These are phyloP conservation scores for Mesodorylaimus sp. DNA, from an alignment of 2,888 invertebrate genomes.

Conservation along the genomic window DNA sequence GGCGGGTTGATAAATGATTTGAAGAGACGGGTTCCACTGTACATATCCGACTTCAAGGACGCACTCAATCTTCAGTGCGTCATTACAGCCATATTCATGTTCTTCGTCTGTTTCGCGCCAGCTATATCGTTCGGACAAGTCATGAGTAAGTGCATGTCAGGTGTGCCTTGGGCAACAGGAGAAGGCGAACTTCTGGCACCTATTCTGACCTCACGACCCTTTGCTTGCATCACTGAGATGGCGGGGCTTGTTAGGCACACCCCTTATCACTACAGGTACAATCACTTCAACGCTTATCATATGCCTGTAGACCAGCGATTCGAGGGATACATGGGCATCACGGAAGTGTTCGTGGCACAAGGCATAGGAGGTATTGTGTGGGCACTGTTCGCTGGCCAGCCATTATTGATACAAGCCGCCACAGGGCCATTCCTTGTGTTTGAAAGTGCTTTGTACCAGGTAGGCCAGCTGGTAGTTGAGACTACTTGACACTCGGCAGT, in stretches of 20 bases:
- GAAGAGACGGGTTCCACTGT: constrained; percentile 28
- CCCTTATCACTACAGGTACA: no score
- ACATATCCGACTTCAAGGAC: constrained; percentile 31
- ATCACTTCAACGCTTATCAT: no score
- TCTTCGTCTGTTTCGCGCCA: constrained; percentile 34
- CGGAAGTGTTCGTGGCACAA: constrained; percentile 68
- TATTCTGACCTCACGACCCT: no score
- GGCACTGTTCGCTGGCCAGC: constrained; percentile 71
- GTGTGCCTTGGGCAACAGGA: no score
- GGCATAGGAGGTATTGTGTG: constrained; percentile 66
- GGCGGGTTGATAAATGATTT: constrained; percentile 32
- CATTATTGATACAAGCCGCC: constrained; percentile 78
- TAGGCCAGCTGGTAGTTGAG: no score
- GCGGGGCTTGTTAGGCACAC: no score
- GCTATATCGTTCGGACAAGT: constrained; percentile 35
- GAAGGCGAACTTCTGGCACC: no score
- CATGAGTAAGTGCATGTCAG: constrained; percentile 29
- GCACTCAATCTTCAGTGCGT: constrained; percentile 29
- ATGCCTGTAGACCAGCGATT: constrained; percentile 25
- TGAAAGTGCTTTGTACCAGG: constrained; percentile 67
- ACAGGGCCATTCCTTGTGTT: constrained; percentile 85
- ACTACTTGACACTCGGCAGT: no score
- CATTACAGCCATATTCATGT: constrained; percentile 32
- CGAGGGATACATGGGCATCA: constrained; percentile 73
- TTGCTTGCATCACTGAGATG: no score